Percentiles rank a stretch among this genome's conserved stretches.
phyloP scores from a whole-genome alignment of 35 echinoderm and acorn worm species.

The Stichopus chloronotus region DNA sequence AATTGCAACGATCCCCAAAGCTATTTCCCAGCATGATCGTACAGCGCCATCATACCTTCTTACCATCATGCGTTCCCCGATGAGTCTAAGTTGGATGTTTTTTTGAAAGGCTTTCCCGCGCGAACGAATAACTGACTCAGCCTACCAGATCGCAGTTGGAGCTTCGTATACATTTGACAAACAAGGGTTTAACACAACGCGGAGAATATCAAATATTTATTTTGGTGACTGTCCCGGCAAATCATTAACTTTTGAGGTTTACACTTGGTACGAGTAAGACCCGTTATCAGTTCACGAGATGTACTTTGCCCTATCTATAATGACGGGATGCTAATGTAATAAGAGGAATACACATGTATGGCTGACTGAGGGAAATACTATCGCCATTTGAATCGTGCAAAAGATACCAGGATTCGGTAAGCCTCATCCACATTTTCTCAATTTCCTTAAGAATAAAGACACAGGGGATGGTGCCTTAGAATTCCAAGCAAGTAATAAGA shows the following conservation, averaged over 20 bases:
- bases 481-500: no score
- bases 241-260: background rate
- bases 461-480: no score
- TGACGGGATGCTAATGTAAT: background rate
- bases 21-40: no score
- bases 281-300: background rate
- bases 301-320: background rate
- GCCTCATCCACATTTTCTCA: no score
- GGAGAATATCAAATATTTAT: background rate
- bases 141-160: background rate
- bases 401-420: background rate
- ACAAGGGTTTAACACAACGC: background rate
- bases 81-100: no score
- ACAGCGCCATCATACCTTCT: no score
- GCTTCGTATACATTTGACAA: background rate
- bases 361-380: background rate
- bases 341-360: background rate
- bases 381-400: background rate
- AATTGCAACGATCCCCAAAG: no score
- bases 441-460: no score
- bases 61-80: no score
- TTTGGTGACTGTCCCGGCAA: background rate
- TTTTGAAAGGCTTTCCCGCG: background rate
- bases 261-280: background rate
- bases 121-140: background rate